These are phyloP conservation scores for Ctenosaura bakeri DNA, from an alignment of 2,797 vertebrate species.

Conservation along the genomic window DNA sequence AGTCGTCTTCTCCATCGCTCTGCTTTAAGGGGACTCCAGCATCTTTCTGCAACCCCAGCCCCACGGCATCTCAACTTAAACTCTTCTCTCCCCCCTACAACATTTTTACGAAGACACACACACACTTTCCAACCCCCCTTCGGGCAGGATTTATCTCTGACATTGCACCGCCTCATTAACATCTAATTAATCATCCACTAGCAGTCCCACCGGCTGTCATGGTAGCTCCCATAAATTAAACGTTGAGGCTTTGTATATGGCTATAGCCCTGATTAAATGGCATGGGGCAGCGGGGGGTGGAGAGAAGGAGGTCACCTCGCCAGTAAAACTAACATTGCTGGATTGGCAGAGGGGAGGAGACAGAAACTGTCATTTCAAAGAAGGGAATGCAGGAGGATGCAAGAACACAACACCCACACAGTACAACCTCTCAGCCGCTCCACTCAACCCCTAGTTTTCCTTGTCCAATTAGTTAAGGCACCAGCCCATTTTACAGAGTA, in stretches of 20 bases:
- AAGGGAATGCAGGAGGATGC: too few species aligned
- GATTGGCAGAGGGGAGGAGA: neutral
- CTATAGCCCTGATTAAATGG: neutral
- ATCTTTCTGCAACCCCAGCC: neutral
- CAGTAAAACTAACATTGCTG: neutral
- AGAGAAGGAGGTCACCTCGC: neutral
- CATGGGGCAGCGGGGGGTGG: neutral
- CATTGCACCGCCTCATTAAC: conserved; percentile 27
- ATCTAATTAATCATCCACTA: conserved; percentile 36
- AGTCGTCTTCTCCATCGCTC: neutral
- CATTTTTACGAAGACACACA: neutral
- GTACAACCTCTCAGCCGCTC: too few species aligned
- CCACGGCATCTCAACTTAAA: neutral
- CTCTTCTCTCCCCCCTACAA: too few species aligned
- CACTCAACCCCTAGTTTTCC: neutral
- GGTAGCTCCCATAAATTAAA: conserved; percentile 11
- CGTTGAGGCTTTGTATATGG: neutral
- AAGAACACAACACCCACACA: neutral
- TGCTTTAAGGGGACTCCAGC: neutral
- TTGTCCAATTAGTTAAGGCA: too few species aligned
- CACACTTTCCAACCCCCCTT: neutral
- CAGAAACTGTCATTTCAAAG: neutral
- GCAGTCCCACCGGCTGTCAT: conserved; percentile 15
- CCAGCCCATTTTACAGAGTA: neutral
- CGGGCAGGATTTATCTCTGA: conserved; percentile 25